These are phyloP conservation scores for Synergus umbraculus DNA, from an alignment of 2,888 invertebrate genomes.

Conservation along the genomic window DNA sequence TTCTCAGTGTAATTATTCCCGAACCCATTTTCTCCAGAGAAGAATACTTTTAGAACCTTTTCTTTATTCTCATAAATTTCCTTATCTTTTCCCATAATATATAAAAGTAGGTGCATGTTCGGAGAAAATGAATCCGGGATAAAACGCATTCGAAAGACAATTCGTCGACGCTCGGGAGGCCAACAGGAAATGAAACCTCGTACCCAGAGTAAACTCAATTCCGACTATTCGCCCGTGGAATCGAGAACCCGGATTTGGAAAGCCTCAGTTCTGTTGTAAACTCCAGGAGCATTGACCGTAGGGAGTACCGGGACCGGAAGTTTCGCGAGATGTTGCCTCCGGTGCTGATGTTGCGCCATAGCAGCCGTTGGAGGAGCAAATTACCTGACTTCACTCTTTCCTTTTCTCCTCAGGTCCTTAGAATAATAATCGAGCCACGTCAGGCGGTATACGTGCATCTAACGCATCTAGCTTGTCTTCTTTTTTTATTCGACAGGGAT, in stretches of 20 bases:
- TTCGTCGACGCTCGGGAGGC: constrained; percentile 37
- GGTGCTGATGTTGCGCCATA: constrained; percentile 29
- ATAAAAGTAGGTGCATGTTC: constrained; percentile 28
- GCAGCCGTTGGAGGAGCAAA: constrained; percentile 12
- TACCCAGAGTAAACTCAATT: constrained; percentile 39
- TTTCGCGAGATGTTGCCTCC: constrained; percentile 41
- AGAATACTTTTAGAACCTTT: background rate
- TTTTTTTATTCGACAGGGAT: background rate
- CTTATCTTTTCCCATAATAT: background rate
- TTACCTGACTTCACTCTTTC: constrained; percentile 16
- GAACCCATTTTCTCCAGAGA: no score
- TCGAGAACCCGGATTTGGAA: constrained; percentile 43
- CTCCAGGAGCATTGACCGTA: constrained; percentile 33
- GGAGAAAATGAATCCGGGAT: constrained; percentile 27
- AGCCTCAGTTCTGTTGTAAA: constrained; percentile 39
- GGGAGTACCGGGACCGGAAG: constrained; percentile 41
- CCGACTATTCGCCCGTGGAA: constrained; percentile 38
- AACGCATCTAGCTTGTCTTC: background rate
- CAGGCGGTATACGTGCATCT: background rate
- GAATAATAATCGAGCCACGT: constrained; percentile 16
- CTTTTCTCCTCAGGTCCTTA: background rate
- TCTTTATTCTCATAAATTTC: constrained; percentile 22
- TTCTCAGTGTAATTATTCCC: no score
- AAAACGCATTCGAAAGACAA: constrained; percentile 43
- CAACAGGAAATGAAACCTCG: constrained; percentile 46